phyloP scores from a whole-genome alignment of 2,113 vertebrate species.

The Neopipo cinnamomea region DNA sequence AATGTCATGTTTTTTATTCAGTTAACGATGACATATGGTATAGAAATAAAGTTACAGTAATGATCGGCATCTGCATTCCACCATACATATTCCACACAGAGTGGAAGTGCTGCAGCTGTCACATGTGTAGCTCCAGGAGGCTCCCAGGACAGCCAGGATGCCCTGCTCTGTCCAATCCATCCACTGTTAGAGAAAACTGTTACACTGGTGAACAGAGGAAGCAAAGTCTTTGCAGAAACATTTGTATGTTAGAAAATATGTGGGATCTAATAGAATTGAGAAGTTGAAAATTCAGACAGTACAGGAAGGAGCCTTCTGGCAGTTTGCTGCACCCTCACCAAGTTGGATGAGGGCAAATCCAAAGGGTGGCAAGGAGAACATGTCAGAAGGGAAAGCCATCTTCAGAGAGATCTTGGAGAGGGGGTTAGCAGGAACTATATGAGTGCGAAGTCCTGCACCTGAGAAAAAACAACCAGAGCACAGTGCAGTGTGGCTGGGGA shows the following conservation, averaged over 20 bases:
- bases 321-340: not conserved
- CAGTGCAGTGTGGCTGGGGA: not conserved
- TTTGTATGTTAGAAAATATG: not conserved
- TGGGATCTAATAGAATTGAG: not conserved
- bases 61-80: not conserved
- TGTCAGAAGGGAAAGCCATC: accelerated
- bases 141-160: not conserved
- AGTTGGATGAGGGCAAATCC: not conserved
- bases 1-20: not conserved
- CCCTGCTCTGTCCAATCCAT: accelerated
- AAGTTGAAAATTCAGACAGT: not conserved
- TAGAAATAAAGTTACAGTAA: not conserved
- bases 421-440: not conserved
- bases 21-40: not conserved
- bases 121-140: not conserved
- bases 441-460: not conserved
- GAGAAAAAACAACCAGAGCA: not conserved
- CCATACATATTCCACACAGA: not conserved
- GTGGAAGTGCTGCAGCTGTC: not conserved
- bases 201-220: not conserved
- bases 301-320: not conserved
- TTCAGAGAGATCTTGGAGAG: not conserved
- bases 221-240: not conserved
- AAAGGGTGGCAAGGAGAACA: not conserved
- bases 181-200: not conserved